Evolutionary conservation across 2,888 invertebrate genomes (phyloP).

Genomic region (Dusona sp.): DNA sequence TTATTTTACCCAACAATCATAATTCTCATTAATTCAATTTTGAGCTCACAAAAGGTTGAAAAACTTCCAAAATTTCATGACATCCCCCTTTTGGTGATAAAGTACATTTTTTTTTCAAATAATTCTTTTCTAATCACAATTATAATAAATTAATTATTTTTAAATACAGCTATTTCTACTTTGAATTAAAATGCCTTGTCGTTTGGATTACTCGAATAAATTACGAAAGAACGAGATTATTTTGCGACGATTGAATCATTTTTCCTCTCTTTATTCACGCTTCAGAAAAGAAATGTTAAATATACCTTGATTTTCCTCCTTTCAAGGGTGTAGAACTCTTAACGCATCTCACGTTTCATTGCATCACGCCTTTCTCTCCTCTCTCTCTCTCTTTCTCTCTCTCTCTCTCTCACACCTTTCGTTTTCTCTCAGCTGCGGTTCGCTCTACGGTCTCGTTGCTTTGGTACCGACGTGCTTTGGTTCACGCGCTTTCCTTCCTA

Average conservation of each 20-base stretch:
- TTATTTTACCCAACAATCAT: too few species aligned
- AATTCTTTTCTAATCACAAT: neutral
- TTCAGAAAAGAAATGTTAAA: neutral
- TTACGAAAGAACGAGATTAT: neutral
- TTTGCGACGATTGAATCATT: neutral
- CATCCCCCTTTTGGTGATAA: too few species aligned
- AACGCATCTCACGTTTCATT: constrained; percentile 58
- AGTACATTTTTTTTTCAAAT: neutral
- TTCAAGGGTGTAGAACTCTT: constrained; percentile 39
- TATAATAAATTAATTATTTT: neutral
- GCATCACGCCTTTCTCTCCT: constrained; percentile 42
- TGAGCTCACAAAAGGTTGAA: too few species aligned
- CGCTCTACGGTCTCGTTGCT: constrained; percentile 61
- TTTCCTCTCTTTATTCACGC: neutral
- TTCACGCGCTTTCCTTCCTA: constrained; percentile 57
- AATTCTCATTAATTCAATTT: too few species aligned
- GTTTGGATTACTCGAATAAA: neutral
- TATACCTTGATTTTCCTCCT: neutral
- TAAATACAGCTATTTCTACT: neutral
- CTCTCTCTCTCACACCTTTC: constrained; percentile 39
- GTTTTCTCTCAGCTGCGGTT: constrained; percentile 56
- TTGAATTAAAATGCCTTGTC: neutral
- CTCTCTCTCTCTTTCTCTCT: constrained; percentile 47
- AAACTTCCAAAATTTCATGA: neutral
- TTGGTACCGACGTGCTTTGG: constrained; percentile 63